Evolutionary conservation across 2,113 vertebrate genomes (phyloP).

Genomic region (Erythrocercus mccallii): DNA sequence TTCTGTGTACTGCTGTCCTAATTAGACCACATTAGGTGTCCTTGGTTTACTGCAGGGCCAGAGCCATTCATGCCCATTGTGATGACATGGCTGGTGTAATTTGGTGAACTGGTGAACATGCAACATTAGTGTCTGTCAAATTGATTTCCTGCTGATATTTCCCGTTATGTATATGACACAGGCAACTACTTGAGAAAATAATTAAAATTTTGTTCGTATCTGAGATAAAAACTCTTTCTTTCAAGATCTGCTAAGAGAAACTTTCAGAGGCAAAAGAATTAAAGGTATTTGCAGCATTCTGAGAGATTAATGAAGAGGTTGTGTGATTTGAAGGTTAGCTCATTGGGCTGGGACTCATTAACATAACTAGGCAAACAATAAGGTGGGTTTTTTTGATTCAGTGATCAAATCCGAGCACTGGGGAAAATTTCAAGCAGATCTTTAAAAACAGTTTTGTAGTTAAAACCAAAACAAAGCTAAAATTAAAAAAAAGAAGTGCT

Average conservation of each 20-base stretch:
- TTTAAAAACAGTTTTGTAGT: not conserved
- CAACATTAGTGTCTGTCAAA: slow-evolving; percentile 33
- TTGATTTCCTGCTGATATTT: slow-evolving; percentile 17
- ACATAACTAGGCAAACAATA: slow-evolving; percentile 43
- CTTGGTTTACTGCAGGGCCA: not conserved
- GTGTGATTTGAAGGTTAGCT: slow-evolving; percentile 46
- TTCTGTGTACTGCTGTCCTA: slow-evolving; percentile 7
- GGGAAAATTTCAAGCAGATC: not conserved
- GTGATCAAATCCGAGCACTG: not conserved
- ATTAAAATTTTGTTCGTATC: slow-evolving; percentile 1
- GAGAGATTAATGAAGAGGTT: slow-evolving; percentile 29
- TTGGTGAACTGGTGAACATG: slow-evolving; percentile 9
- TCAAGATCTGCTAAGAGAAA: not conserved
- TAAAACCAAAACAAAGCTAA: not conserved
- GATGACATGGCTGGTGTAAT: not conserved
- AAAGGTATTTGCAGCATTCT: slow-evolving; percentile 12
- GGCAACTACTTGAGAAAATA: slow-evolving; percentile 11
- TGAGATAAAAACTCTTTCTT: slow-evolving; percentile 9
- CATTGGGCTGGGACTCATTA: slow-evolving; percentile 27
- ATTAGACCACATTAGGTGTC: slow-evolving; percentile 37
- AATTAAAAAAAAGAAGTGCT: not conserved
- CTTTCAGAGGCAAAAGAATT: slow-evolving; percentile 20
- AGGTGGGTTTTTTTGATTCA: not conserved
- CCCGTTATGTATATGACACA: not conserved
- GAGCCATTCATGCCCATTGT: not conserved